These are phyloP conservation scores for Chiloscyllium plagiosum DNA, from an alignment of 2,113 vertebrate species.

Conservation along the genomic window DNA sequence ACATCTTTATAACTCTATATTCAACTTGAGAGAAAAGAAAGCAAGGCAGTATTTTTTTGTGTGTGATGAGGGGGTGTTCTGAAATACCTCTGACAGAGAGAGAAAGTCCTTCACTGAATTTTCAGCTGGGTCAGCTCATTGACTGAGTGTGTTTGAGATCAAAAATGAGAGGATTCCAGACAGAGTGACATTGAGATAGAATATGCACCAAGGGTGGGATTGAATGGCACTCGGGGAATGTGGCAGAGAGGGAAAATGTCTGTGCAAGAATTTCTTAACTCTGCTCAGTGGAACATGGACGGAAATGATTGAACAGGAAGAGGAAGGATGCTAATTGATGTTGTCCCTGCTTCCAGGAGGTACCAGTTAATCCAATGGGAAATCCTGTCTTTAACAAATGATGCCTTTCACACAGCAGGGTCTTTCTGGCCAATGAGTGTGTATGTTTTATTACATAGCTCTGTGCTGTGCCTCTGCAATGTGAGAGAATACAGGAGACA, in stretches of 20 bases:
- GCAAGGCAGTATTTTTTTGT: too few relatives aligned
- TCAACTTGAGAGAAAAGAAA: too few relatives aligned
- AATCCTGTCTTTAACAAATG: neutral
- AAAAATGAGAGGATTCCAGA: too few relatives aligned
- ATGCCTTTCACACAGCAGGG: neutral
- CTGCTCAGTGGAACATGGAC: neutral
- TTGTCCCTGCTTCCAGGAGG: neutral
- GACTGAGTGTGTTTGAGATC: too few relatives aligned
- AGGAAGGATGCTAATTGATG: neutral
- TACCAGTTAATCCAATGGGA: neutral
- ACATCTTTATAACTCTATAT: too few relatives aligned
- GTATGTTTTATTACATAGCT: neutral
- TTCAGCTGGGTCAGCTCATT: too few relatives aligned
- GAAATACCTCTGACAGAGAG: too few relatives aligned
- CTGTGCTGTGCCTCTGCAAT: neutral
- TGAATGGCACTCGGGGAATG: neutral
- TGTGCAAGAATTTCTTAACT: neutral
- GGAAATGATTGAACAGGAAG: neutral
- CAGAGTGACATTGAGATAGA: too few relatives aligned
- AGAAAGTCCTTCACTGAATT: too few relatives aligned
- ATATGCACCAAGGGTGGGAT: neutral
- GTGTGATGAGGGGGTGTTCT: too few relatives aligned
- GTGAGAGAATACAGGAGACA: neutral
- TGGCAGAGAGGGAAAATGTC: neutral
- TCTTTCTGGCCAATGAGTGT: neutral